A percentile compares a stretch with the other conserved stretches of the same genome.
Conservation (phyloP, 1,140 invertebrate genomes). For the Drosophila nigromelanica region DNA sequence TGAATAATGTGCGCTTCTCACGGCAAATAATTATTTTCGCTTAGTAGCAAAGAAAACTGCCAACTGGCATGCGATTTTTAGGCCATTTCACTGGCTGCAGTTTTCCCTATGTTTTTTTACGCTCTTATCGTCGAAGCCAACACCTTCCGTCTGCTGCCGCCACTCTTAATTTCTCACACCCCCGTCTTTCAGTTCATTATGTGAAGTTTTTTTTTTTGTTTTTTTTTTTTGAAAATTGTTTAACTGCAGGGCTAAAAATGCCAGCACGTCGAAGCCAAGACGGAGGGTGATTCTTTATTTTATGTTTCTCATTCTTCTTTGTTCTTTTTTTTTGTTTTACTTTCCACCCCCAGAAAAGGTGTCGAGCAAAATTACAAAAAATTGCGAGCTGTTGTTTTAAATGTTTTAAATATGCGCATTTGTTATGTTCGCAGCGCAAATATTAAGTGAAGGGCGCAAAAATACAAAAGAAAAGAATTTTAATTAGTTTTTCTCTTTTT, state of each 20-base stretch:
- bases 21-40: conserved; percentile 82
- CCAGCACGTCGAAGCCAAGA: conserved; percentile 57
- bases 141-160: conserved; percentile 4
- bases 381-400: conserved; percentile 54
- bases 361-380: conserved; percentile 63
- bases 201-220: conserved; percentile 64
- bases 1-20: conserved; percentile 81
- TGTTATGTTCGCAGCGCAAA: conserved; percentile 32
- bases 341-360: conserved; percentile 56
- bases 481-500: conserved; percentile 67
- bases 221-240: conserved; percentile 54
- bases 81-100: conserved; percentile 56
- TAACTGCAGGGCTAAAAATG: conserved; percentile 64
- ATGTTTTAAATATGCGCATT: conserved; percentile 60
- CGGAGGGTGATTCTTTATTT: conserved; percentile 30
- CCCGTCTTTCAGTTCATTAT: conserved; percentile 64
- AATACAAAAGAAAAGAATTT: conserved; percentile 63
- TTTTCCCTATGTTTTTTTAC: conserved; percentile 4
- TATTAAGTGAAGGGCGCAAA: conserved; percentile 14
- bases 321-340: background rate
- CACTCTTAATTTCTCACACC: conserved; percentile 14
- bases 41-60: conserved; percentile 58
- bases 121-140: conserved; percentile 30
- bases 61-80: conserved; percentile 75
- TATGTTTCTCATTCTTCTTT: background rate